Evolutionary conservation across 1,140 invertebrate genomes (phyloP), one percentile per base, ranked within the genome.

Genomic region (Zaprionus nigranus): DNA sequence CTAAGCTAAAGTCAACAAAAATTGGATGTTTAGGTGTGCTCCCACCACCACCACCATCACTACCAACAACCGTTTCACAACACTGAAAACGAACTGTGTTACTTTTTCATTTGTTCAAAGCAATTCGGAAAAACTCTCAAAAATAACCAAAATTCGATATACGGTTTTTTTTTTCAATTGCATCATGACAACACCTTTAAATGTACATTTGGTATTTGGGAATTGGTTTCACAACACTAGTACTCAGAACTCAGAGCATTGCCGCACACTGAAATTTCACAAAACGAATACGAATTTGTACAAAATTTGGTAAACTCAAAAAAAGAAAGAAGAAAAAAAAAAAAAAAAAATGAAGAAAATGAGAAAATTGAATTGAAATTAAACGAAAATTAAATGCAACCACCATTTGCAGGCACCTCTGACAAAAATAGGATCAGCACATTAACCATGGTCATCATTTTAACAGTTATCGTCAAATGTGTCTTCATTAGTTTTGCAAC

Each of bases 401-500:
- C 74, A 84, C 75, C 92, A 93, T 93, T 94, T 95, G 82, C 96
- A 97, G 96, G 94, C 93, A 93, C 94, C 92, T 94, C 95, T 92
- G 94, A 94, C 93, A 94, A 95, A 92, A 95, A 95, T 94, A 96
- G 96, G 93, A 95, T 98, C 94, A 97, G 96, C 94, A 97, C 97
- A 86, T 95, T 97, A 93, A 95, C 95, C 93, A 96, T 98, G 96
- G 97, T 98, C 93, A 95, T 98, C 94, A 97, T 98, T 94, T 95
- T 98, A 94, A 96, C 97, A 92, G 95, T 96, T 93, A 97, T 98
- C 93, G 97, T 98, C 93, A 98, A 97, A 92, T 95, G 95, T 93
- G 97, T 98, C 95, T 98, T 98, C 96, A 96, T 98, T 95, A 96
- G 96, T 95, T 98, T 98, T 96, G 97, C 97, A 93, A 95, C 97